phyloP scores from a whole-genome alignment of 2,888 invertebrate genomes.

The Tipula unca region DNA sequence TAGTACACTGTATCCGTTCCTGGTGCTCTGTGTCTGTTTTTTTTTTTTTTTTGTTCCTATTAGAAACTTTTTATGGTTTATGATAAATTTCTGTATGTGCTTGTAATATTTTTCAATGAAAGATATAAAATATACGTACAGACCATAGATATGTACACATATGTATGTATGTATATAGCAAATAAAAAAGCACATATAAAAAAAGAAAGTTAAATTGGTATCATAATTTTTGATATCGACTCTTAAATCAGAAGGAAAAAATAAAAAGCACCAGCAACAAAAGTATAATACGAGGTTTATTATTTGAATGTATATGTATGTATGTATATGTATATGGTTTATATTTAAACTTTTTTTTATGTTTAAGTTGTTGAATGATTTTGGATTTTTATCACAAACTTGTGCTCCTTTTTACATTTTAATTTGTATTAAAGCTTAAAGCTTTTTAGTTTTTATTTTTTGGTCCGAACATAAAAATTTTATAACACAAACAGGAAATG shows the following conservation, averaged over 20 bases:
- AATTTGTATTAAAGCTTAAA: constrained; percentile 14
- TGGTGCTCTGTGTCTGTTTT: not conserved
- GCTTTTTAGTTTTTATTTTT: not conserved
- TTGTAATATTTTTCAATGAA: constrained; percentile 8
- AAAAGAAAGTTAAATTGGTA: not conserved
- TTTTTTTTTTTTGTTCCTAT: not conserved
- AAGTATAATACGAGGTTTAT: not conserved
- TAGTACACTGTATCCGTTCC: not conserved
- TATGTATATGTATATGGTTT: not conserved
- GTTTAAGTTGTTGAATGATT: constrained; percentile 8
- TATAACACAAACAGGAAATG: not conserved
- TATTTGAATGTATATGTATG: too few species aligned
- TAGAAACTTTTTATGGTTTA: constrained; percentile 14
- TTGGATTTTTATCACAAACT: not conserved
- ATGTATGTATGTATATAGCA: not conserved
- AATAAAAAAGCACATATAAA: not conserved
- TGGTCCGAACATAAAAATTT: not conserved
- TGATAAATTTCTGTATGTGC: constrained; percentile 2
- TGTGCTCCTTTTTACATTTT: not conserved
- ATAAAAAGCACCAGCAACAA: not conserved
- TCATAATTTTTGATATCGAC: constrained; percentile 14
- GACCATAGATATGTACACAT: not conserved
- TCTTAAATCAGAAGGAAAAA: not conserved
- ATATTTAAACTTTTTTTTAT: not conserved
- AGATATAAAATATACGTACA: not conserved